Evolutionary conservation across 2,888 invertebrate species (phyloP).

Genomic region (Neoitamus cyanurus): DNA sequence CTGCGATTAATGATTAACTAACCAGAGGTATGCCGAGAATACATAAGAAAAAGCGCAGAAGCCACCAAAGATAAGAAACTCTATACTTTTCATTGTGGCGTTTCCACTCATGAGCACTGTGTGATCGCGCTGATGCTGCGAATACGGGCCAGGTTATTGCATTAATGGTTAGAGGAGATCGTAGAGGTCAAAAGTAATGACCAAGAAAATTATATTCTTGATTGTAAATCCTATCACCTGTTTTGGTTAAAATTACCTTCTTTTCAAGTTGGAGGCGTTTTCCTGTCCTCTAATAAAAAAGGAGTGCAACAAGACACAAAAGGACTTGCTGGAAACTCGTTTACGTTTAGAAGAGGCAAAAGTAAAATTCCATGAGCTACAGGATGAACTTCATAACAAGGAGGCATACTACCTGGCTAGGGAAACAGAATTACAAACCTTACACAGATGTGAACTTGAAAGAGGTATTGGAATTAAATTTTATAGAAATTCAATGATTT

Average conservation of each 20-base stretch:
- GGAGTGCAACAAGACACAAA: slow-evolving; percentile 57
- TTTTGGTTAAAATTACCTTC: not conserved
- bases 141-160: not conserved
- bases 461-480: slow-evolving; percentile 59
- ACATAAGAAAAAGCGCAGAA: not conserved
- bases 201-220: no score
- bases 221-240: no score
- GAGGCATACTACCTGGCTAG: slow-evolving; percentile 60
- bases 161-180: no score
- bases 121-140: not conserved
- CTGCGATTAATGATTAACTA: not conserved
- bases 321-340: slow-evolving; percentile 59
- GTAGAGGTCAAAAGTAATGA: not conserved
- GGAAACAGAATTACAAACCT: slow-evolving; percentile 61
- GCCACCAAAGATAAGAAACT: not conserved
- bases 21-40: no score
- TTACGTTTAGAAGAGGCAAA: slow-evolving; percentile 60
- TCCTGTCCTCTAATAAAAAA: slow-evolving; percentile 60
- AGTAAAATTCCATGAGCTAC: slow-evolving; percentile 60
- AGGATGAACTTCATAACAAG: slow-evolving; percentile 62
- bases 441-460: slow-evolving; percentile 62
- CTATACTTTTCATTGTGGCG: not conserved
- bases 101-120: not conserved
- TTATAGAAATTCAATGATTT: not conserved
- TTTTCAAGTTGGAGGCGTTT: slow-evolving; percentile 63